phyloP scores from a whole-genome alignment of 2,797 vertebrate species.

The Myotis vivesi region DNA sequence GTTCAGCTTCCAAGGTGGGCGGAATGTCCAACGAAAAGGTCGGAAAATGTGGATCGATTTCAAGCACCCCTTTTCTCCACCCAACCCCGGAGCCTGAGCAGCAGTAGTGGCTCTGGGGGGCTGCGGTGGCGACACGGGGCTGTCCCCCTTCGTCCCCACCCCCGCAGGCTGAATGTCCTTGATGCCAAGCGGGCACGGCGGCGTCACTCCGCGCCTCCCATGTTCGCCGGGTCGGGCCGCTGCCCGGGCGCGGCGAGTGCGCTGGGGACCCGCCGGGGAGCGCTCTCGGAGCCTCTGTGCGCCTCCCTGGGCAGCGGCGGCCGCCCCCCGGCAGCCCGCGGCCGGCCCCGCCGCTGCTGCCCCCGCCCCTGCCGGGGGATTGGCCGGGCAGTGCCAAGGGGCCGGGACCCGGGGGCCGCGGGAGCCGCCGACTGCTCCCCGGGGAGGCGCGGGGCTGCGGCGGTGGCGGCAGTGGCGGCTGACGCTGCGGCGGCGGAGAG shows the following conservation, averaged over 20 bases:
- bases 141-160: conserved; percentile 72
- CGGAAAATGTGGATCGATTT: conserved; percentile 8
- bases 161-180: conserved; percentile 78
- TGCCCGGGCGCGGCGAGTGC: conserved; percentile 75
- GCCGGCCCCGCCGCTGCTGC: conserved; percentile 5
- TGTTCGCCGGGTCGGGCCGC: conserved; percentile 70
- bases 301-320: conserved; percentile 5
- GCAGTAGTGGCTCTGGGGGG: conserved; percentile 40
- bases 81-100: conserved; percentile 43
- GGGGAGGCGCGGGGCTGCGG: conserved; percentile 66
- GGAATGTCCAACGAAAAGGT: conserved; percentile 73
- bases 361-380: conserved; percentile 3
- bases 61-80: conserved; percentile 51
- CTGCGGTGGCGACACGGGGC: conserved; percentile 68
- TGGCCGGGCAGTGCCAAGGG: conserved; percentile 50
- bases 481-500: conserved; percentile 30
- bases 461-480: not conserved
- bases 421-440: conserved; percentile 73
- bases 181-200: conserved; percentile 80
- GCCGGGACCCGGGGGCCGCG: conserved; percentile 60
- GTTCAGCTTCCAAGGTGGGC: conserved; percentile 64
- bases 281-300: conserved; percentile 52
- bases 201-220: conserved; percentile 79
- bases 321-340: conserved; percentile 49
- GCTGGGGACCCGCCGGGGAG: conserved; percentile 69